phyloP scores from a whole-genome alignment of 2,888 invertebrate genomes.

The Pammene fasciana region DNA sequence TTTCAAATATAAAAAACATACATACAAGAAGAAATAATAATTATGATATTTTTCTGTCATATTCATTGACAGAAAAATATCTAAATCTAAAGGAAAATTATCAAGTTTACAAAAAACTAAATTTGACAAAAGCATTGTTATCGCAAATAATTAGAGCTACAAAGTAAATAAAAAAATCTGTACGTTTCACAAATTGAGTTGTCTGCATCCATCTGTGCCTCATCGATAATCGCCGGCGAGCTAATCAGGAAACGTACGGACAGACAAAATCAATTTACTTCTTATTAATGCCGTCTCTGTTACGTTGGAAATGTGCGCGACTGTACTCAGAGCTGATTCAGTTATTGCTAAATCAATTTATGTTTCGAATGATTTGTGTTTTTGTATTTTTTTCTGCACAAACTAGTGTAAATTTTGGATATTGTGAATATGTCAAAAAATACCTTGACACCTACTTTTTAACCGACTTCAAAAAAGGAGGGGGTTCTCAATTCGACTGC shows the following conservation, averaged over 20 bases:
- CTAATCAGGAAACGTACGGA: slow-evolving; percentile 41
- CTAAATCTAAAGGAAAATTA: too few species aligned
- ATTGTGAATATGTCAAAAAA: not conserved
- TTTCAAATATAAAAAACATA: too few species aligned
- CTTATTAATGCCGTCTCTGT: slow-evolving; percentile 37
- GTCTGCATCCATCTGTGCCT: slow-evolving; percentile 19
- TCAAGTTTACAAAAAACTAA: too few species aligned
- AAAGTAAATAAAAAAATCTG: too few species aligned
- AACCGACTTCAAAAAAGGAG: too few species aligned
- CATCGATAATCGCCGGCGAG: slow-evolving; percentile 42
- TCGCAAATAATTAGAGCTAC: too few species aligned
- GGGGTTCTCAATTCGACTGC: not conserved
- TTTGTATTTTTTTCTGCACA: not conserved
- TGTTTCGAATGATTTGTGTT: not conserved
- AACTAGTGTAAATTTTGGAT: not conserved
- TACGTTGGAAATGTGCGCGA: slow-evolving; percentile 20
- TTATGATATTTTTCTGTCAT: too few species aligned
- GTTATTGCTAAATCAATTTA: slow-evolving; percentile 5
- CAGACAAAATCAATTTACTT: slow-evolving; percentile 40
- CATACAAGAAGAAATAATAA: too few species aligned
- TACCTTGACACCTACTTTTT: too few species aligned
- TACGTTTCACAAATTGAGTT: not conserved
- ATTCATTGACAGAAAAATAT: too few species aligned
- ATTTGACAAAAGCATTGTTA: too few species aligned
- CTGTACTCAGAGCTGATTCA: slow-evolving; percentile 24